Evolutionary conservation across 2,888 invertebrate species (phyloP).

Genomic region (Dorcus hopei): DNA sequence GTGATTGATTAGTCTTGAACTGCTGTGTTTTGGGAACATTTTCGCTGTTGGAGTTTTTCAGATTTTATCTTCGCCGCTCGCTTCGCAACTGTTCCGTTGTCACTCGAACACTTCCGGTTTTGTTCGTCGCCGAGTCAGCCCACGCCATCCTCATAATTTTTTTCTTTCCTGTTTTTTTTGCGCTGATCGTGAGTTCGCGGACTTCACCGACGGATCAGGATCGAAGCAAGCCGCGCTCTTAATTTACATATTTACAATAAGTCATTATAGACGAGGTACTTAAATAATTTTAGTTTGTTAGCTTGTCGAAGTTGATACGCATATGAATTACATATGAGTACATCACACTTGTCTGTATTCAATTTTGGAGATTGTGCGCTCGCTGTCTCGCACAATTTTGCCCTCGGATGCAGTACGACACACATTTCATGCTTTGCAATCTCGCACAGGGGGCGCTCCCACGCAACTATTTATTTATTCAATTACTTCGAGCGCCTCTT

Average conservation of each 20-base stretch:
- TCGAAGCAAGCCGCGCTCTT: not conserved
- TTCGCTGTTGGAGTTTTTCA: conserved; percentile 46
- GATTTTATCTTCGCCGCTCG: conserved; percentile 37
- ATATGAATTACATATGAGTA: conserved; percentile 25
- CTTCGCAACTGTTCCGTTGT: conserved; percentile 5
- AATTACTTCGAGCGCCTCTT: no score
- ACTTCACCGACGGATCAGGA: not conserved
- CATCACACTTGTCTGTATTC: conserved; percentile 18
- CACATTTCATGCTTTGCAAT: no score
- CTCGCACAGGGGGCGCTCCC: no score
- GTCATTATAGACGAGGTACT: conserved; percentile 3
- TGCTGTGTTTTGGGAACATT: conserved; percentile 43
- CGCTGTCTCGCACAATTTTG: conserved; percentile 11
- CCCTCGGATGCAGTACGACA: conserved; percentile 3
- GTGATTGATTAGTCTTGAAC: conserved; percentile 33
- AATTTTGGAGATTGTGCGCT: conserved; percentile 11
- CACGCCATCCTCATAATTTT: not conserved
- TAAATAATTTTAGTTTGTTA: conserved; percentile 12
- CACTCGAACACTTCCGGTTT: not conserved
- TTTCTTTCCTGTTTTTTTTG: no score
- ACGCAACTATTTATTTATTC: no score
- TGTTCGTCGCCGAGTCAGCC: not conserved
- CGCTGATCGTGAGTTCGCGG: no score
- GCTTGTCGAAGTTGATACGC: conserved; percentile 20
- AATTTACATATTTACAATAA: conserved; percentile 11